Conservation (phyloP, 2,797 vertebrate species). For the Hydrolagus colliei region DNA sequence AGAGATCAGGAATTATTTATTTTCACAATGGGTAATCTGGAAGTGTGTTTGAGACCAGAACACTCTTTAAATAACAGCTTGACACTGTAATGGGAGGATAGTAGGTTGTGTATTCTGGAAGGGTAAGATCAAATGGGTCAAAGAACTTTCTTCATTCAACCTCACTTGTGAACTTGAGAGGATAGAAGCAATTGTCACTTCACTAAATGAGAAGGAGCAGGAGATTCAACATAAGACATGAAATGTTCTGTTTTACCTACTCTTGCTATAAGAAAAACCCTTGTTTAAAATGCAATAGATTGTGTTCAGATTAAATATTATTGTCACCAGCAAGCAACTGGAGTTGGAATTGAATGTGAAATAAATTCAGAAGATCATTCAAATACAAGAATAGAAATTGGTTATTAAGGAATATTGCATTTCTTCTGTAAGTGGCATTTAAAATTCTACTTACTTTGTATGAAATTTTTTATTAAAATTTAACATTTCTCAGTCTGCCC, state of each 20-base stretch:
- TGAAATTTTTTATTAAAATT: slow-evolving; percentile 20
- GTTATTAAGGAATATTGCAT: slow-evolving; percentile 7
- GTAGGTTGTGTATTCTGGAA: too few relatives aligned
- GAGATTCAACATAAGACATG: not conserved
- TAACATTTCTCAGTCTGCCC: not conserved
- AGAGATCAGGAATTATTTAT: too few relatives aligned
- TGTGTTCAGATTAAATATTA: not conserved
- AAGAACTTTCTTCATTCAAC: too few relatives aligned
- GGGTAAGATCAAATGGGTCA: too few relatives aligned
- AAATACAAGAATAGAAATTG: not conserved
- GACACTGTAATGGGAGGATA: too few relatives aligned
- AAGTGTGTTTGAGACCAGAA: too few relatives aligned
- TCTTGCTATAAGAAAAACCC: not conserved
- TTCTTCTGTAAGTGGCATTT: not conserved
- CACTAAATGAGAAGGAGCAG: not conserved
- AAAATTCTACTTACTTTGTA: not conserved
- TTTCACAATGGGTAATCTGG: too few relatives aligned
- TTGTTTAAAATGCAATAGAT: not conserved
- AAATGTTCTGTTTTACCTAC: not conserved
- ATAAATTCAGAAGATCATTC: slow-evolving; percentile 4
- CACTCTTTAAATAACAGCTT: too few relatives aligned
- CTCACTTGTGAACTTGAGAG: not conserved
- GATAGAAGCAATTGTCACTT: not conserved
- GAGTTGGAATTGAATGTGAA: not conserved
- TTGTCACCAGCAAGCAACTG: not conserved